These are phyloP conservation scores for Petrocephalus microphthalmus DNA, from an alignment of 2,113 vertebrate genomes.

Conservation along the genomic window DNA sequence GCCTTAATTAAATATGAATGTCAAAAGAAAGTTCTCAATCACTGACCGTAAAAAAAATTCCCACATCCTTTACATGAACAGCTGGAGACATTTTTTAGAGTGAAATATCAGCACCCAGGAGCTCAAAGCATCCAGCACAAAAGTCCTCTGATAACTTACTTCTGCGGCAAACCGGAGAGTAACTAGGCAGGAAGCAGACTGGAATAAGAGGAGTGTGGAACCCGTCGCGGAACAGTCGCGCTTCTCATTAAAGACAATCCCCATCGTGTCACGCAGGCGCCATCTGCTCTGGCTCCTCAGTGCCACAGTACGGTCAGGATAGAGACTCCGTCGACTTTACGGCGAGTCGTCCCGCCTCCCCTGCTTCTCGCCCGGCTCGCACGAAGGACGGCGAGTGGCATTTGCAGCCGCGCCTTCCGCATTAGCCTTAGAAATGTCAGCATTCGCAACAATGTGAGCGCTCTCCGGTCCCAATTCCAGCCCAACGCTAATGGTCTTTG, in stretches of 20 bases:
- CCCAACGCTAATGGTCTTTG: neutral
- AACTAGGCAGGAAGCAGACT: neutral
- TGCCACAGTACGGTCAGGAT: slow-evolving; percentile 61
- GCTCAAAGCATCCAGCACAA: neutral
- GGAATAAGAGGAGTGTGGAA: neutral
- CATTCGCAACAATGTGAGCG: neutral
- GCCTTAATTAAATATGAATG: slow-evolving; percentile 3
- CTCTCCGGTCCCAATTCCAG: neutral
- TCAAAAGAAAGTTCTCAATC: slow-evolving; percentile 12
- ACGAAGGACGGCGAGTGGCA: neutral
- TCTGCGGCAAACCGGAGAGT: neutral
- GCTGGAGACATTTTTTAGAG: neutral
- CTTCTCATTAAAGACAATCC: slow-evolving; percentile 47
- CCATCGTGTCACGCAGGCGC: slow-evolving; percentile 45
- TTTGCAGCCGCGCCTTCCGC: neutral
- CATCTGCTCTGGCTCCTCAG: slow-evolving; percentile 51
- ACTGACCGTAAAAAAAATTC: neutral
- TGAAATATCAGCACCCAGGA: slow-evolving; percentile 12
- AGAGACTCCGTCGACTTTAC: slow-evolving; percentile 56
- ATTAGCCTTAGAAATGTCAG: neutral
- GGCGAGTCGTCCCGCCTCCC: slow-evolving; percentile 9
- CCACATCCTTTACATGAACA: neutral
- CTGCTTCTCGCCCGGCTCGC: neutral
- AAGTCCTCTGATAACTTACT: neutral
- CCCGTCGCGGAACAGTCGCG: slow-evolving; percentile 15